Conservation (phyloP, 1,140 invertebrate species). For the Pseudomyrmex sp. region DNA sequence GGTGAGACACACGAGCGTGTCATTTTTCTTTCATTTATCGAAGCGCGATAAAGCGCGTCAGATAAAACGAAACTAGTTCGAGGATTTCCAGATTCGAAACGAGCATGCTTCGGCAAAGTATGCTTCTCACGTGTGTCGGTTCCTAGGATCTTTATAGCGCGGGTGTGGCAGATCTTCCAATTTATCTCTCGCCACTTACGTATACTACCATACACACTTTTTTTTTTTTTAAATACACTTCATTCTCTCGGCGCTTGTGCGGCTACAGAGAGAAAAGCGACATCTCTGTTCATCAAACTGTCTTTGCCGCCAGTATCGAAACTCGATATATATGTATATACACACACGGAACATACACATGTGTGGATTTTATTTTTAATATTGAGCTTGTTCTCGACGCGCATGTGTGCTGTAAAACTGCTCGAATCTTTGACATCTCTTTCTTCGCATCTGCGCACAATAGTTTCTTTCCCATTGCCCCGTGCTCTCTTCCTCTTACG, state of each 20-base stretch:
- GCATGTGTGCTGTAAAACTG: too few species aligned
- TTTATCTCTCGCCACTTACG: conserved; percentile 46
- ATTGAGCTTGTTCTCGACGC: neutral
- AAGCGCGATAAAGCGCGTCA: neutral
- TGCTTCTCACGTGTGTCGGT: conserved; percentile 13
- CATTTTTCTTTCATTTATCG: neutral
- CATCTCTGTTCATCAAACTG: conserved; percentile 4
- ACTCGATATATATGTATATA: neutral
- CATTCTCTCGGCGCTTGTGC: neutral
- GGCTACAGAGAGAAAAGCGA: neutral
- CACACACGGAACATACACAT: neutral
- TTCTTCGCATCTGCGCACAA: conserved; percentile 17
- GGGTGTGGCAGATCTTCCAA: conserved; percentile 27
- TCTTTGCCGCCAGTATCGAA: neutral
- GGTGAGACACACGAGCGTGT: neutral
- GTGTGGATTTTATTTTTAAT: neutral
- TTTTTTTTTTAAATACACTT: neutral
- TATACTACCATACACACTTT: conserved; percentile 7
- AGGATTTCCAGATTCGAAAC: conserved; percentile 25
- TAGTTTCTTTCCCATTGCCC: neutral
- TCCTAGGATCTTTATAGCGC: conserved; percentile 36
- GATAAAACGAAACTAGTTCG: conserved; percentile 27
- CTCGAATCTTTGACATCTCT: neutral
- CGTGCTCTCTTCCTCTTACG: neutral
- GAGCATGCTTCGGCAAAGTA: neutral